phyloP scores from a whole-genome alignment of 2,113 vertebrate genomes.

The Bos javanicus region DNA sequence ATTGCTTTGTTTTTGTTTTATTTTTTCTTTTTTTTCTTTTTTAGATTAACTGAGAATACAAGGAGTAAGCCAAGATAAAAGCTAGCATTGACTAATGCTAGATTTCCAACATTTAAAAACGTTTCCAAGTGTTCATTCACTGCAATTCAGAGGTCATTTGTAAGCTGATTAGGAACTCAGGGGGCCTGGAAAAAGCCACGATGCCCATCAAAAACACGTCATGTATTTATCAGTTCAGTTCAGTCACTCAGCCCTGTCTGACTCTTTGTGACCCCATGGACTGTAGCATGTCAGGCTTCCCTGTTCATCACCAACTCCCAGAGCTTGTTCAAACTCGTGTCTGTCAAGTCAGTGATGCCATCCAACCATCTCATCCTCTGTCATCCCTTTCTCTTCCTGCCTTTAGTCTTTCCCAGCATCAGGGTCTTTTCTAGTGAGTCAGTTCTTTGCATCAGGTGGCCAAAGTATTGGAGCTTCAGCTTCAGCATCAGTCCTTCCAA shows the following conservation, averaged over 20 bases:
- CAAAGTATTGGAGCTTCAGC: not conserved
- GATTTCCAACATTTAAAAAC: not conserved
- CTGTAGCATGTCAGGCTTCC: not conserved
- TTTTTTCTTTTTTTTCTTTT: not conserved
- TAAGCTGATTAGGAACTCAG: not conserved
- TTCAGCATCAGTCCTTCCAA: not conserved
- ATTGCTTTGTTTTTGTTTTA: not conserved
- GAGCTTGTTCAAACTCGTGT: not conserved
- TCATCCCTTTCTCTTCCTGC: not conserved
- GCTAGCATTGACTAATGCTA: not conserved
- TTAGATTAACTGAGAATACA: not conserved
- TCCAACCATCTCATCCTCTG: not conserved
- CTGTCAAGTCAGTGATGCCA: not conserved
- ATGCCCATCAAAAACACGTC: not conserved
- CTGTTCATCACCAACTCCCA: not conserved
- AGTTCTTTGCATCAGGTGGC: not conserved
- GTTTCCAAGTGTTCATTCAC: not conserved
- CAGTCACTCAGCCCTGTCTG: not conserved
- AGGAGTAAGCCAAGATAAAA: not conserved
- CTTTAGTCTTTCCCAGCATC: not conserved
- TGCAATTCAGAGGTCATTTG: not conserved
- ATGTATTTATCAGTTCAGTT: not conserved
- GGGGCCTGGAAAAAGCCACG: not conserved
- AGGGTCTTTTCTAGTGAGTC: not conserved
- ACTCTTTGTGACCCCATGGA: not conserved